Base-by-base conservation (phyloP, 2,888 invertebrate species). In the Lydus trimaculatus region DNA sequence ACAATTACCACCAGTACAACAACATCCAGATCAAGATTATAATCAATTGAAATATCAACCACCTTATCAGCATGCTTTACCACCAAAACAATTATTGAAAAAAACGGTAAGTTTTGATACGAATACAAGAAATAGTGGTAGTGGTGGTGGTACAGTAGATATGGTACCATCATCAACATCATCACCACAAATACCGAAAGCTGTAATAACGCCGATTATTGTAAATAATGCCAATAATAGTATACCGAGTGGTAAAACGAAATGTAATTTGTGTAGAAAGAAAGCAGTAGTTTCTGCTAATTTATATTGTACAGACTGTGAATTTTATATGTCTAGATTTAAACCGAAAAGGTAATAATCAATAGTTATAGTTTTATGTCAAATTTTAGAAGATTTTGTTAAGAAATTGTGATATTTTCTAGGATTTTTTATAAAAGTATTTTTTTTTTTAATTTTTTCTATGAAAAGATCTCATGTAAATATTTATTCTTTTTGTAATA, bases 301-400 rank as follows among this genome's bases (percentile, higher is more conserved):
- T 39, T 89, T 92, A 76, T 97, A 96, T 83, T 97, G 97, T 85
- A 89, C 91, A 62, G 96, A 97, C 85, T 97, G 97, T 86, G 95
- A 96, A 82, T 96, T 94, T 86, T 97, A 97, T 82, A 93, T 97
- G 92, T 94, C 94, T 72, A 88, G 93, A 80, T 94, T 94, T 84
- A 91, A 92, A 81, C 92, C 91, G 61, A 83, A 82, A 78, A 80
- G 79, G 71, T 82, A 79, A 76, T 61, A 8, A 48, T 33, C 2
- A 17, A 8, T 15, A 28, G 8, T 15, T 23, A 9, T 25, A 6
- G 23, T 36, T 60, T 58, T n/a, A 62, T 9, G 43, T 58, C 58
- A 43, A 61, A 48, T 31, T 70, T 7, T n/a, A 43, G 8, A 1
- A 66, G 61, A 64, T 31, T 31, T 48, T 69, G 64, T 70, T 63